A percentile compares a stretch with the other conserved stretches of the same genome.
Conservation (phyloP, 2,888 invertebrate genomes). For the Molorchus minor region DNA sequence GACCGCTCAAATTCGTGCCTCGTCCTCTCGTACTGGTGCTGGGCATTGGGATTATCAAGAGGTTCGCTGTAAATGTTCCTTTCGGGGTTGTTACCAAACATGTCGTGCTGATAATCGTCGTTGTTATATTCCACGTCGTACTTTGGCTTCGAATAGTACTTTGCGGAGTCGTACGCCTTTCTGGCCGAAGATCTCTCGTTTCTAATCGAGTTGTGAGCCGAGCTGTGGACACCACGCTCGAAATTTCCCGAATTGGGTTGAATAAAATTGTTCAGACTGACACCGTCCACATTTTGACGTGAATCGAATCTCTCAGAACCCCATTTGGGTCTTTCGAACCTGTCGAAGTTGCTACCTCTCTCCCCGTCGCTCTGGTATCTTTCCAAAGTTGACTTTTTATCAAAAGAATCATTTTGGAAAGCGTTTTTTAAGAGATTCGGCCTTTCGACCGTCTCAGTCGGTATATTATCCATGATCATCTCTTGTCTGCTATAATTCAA, state of each 20-base stretch:
- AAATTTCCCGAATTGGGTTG: constrained; percentile 55
- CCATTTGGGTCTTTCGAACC: constrained; percentile 69
- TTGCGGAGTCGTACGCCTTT: constrained; percentile 58
- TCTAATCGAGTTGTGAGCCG: constrained; percentile 51
- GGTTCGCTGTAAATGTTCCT: constrained; percentile 65
- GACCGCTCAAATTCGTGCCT: constrained; percentile 71
- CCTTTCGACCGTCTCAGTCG: constrained; percentile 63
- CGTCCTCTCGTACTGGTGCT: constrained; percentile 59
- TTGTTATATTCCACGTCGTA: constrained; percentile 58
- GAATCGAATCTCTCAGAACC: constrained; percentile 68
- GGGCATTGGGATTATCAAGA: constrained; percentile 52
- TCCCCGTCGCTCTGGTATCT: constrained; percentile 70
- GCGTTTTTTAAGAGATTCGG: constrained; percentile 67
- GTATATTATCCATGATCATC: constrained; percentile 63
- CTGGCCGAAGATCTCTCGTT: constrained; percentile 53
- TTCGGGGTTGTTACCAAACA: constrained; percentile 62
- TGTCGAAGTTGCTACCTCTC: constrained; percentile 63
- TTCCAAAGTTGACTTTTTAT: constrained; percentile 72
- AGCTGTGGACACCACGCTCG: constrained; percentile 53
- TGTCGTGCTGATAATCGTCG: constrained; percentile 56
- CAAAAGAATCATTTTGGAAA: constrained; percentile 71
- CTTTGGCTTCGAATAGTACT: constrained; percentile 59
- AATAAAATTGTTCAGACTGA: constrained; percentile 53
- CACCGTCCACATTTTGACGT: constrained; percentile 63
- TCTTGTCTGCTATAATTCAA: constrained; percentile 77